Evolutionary conservation across 2,113 vertebrate species (phyloP).

Genomic region (Willisornis vidua): DNA sequence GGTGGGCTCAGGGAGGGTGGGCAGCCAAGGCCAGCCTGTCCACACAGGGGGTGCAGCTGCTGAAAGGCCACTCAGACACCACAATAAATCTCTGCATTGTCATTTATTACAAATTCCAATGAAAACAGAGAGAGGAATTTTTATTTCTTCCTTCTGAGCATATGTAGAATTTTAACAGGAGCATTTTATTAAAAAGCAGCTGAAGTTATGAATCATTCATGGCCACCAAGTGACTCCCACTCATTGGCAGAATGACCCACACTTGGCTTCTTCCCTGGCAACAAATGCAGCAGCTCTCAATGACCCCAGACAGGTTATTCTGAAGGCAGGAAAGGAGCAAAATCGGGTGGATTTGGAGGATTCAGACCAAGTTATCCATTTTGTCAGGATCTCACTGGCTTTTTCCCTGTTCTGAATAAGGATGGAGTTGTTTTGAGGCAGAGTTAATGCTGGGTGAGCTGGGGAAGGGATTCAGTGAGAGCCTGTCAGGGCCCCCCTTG

Average conservation of each 20-base stretch:
- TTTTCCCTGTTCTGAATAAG: constrained; percentile 54
- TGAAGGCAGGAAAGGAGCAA: constrained; percentile 18
- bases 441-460: constrained; percentile 43
- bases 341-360: constrained; percentile 46
- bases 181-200: constrained; percentile 28
- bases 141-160: constrained; percentile 37
- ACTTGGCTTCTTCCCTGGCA: constrained; percentile 47
- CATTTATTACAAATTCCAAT: constrained; percentile 22
- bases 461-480: constrained; percentile 63
- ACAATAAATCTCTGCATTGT: neutral
- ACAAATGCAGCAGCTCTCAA: constrained; percentile 52
- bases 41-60: neutral
- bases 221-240: constrained; percentile 33
- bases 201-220: constrained; percentile 22
- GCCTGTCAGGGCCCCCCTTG: constrained; percentile 71
- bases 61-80: accelerated
- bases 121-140: constrained; percentile 5
- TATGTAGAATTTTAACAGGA: neutral
- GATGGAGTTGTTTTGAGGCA: constrained; percentile 69
- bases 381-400: constrained; percentile 39
- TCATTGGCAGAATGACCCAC: constrained; percentile 43
- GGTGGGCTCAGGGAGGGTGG: neutral
- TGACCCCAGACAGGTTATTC: constrained; percentile 59
- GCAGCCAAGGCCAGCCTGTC: neutral
- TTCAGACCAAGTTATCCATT: constrained; percentile 11